phyloP scores from a whole-genome alignment of 2,888 invertebrate genomes.

The Agriotes lineatus region DNA sequence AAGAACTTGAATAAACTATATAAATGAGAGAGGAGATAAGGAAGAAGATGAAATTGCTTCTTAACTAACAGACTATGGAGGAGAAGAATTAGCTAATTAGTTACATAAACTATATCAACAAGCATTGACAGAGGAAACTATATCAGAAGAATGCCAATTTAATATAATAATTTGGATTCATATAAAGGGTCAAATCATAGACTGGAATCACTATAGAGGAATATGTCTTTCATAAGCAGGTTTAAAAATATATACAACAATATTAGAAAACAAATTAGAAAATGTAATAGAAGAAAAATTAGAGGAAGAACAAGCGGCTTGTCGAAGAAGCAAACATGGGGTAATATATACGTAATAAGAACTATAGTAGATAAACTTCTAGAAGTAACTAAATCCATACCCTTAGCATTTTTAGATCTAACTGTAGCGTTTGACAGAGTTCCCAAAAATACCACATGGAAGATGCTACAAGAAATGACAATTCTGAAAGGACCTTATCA shows the following conservation, averaged over 20 bases:
- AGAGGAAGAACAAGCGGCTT: not conserved
- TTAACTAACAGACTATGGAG: not conserved
- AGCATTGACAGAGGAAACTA: not conserved
- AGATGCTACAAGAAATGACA: not conserved
- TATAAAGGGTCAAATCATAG: no score
- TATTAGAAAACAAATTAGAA: not conserved
- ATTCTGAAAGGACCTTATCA: not conserved
- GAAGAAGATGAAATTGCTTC: not conserved
- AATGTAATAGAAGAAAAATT: not conserved
- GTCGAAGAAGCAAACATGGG: not conserved
- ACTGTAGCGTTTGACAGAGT: no score
- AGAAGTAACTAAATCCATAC: not conserved
- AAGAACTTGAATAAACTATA: not conserved
- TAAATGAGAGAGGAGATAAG: not conserved
- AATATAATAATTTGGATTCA: no score
- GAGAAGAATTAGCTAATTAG: no score
- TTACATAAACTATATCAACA: no score
- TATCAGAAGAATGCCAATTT: not conserved
- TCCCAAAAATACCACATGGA: not conserved
- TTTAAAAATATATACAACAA: not conserved
- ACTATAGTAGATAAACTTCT: not conserved
- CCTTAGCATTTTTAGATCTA: not conserved
- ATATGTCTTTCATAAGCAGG: not conserved
- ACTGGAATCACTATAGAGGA: not conserved
- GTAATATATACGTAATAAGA: not conserved